A percentile compares a stretch with the other conserved stretches of the same genome.
These are phyloP conservation scores for Hofmannophila pseudospretella DNA, from an alignment of 2,888 invertebrate species.

Conservation along the genomic window DNA sequence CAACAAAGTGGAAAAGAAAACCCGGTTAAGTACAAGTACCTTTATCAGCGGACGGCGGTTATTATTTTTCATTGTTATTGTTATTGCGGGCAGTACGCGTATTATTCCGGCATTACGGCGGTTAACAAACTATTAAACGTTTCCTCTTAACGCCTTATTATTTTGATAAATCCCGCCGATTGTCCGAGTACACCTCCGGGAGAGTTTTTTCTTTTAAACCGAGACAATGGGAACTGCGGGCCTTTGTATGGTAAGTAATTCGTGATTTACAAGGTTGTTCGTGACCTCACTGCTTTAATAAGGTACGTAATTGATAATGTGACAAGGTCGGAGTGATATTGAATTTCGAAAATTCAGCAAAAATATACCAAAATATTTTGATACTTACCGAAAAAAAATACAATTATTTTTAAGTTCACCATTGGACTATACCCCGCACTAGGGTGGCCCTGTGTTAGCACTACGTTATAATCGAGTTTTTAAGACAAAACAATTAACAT, in stretches of 20 bases:
- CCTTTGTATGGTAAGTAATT: neutral
- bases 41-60: slow-evolving; percentile 26
- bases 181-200: slow-evolving; percentile 23
- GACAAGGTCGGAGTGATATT: too few species aligned
- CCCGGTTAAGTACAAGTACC: slow-evolving; percentile 10
- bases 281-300: neutral
- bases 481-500: too few species aligned
- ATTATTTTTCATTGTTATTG: slow-evolving; percentile 73
- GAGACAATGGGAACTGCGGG: slow-evolving; percentile 9
- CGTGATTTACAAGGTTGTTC: neutral
- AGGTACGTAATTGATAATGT: too few species aligned
- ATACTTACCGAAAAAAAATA: too few species aligned
- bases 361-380: too few species aligned
- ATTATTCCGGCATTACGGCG: slow-evolving; percentile 58
- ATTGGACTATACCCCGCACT: too few species aligned
- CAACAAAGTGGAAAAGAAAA: slow-evolving; percentile 15
- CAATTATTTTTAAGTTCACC: too few species aligned
- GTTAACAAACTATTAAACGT: slow-evolving; percentile 74
- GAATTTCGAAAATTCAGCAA: too few species aligned
- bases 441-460: too few species aligned
- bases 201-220: slow-evolving; percentile 15
- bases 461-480: too few species aligned
- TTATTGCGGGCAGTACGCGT: slow-evolving; percentile 50
- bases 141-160: slow-evolving; percentile 55
- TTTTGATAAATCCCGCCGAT: slow-evolving; percentile 53